Base-by-base conservation (phyloP, 2,888 invertebrate species). In the Brachyptera risi region DNA sequence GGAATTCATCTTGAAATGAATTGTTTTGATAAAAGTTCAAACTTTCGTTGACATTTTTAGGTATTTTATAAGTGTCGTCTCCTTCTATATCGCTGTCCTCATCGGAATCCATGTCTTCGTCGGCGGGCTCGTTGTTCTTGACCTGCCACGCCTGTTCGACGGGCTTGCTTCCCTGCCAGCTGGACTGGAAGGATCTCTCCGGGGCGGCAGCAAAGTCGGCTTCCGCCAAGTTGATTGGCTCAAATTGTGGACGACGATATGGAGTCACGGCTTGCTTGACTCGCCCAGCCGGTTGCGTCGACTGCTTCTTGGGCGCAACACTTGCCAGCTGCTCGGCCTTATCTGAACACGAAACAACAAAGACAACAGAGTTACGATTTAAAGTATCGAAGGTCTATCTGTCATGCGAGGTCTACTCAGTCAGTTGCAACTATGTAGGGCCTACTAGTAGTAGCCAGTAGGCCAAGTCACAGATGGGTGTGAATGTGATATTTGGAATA, bases 161-260 rank as follows among this genome's bases (percentile, higher is more conserved):
- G 35, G 35, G 35, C 35, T 35, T 35, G 35, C 35, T 35, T 11
- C 40, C 15, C n/a, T n/a, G n/a, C n/a, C n/a, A n/a, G 21, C 19
- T 19, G 3, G 37, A 17, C 7, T 51, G 31, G 17, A 35, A 9
- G 4, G 51, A 31, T 31, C 27, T 13, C 15, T 27, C 17, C 1
- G 60, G 31, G n/a, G 47, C 68, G 5, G 69, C 69, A 24, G 67
- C 63, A 60, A 71, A 71, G 63, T 71, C 70, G 24, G 71, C 71
- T 64, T 71, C 71, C 4, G 70, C 69, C 31, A 71, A 61, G 63
- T 69, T 71, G 61, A 71, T 70, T 4, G 70, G 70, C 63, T 71
- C 71, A 62, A 71, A 71, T 23, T 69, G 63, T 31, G 71, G 69
- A 42, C 69, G 65, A 17, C 68, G 65, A 61, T 71, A 71, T 57